Evolutionary conservation across 2,113 vertebrate species (phyloP).

Genomic region (Plestiodon gilberti): DNA sequence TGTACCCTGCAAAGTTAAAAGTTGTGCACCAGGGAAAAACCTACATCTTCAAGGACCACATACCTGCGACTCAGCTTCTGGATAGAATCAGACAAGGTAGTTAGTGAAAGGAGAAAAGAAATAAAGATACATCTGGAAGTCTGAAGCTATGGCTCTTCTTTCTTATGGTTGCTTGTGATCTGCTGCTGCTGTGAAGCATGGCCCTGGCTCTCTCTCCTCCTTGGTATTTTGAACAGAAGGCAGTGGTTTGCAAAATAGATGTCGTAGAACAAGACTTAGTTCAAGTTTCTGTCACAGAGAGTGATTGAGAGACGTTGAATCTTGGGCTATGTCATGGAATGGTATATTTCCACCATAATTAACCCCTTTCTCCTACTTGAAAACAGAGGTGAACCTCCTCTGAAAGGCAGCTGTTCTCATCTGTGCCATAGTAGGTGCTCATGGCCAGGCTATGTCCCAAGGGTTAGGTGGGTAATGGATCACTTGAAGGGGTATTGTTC

Average conservation of each 20-base stretch:
- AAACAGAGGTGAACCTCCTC: background rate
- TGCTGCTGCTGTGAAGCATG: background rate
- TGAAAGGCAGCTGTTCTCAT: background rate
- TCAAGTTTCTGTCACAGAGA: background rate
- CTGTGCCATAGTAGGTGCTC: background rate
- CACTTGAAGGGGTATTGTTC: background rate
- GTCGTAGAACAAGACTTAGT: background rate
- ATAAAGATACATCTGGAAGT: background rate
- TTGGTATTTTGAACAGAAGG: background rate
- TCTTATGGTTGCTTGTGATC: background rate
- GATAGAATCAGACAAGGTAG: conserved; percentile 8
- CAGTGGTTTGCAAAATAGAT: background rate
- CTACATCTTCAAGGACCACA: conserved; percentile 5
- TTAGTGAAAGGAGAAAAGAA: background rate
- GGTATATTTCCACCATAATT: background rate
- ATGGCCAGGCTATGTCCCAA: background rate
- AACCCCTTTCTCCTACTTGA: background rate
- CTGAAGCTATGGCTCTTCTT: background rate
- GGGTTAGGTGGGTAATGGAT: too few relatives aligned
- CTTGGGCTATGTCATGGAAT: background rate
- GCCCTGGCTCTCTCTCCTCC: background rate
- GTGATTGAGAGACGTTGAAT: background rate
- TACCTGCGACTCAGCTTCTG: background rate
- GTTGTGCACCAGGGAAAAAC: background rate
- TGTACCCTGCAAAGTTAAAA: conserved; percentile 11